Evolutionary conservation across 2,113 vertebrate species (phyloP), one percentile per base, ranked within the genome.

Genomic region (Marmota flaviventris): DNA sequence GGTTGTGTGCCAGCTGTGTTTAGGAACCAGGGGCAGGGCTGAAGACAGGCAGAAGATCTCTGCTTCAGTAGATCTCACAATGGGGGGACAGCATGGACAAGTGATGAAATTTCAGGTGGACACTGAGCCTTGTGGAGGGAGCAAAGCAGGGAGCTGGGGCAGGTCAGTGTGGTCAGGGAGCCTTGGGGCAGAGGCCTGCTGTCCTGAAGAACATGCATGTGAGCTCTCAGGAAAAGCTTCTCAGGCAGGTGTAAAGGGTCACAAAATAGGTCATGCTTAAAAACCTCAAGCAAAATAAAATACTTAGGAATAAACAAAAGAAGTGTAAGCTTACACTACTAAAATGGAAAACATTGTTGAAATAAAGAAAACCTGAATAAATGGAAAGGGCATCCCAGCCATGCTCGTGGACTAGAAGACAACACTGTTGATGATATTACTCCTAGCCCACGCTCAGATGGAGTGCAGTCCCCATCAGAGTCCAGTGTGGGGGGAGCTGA

Each of bases 391-490:
- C 8, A 48, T 13, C 51, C 51, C 14, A 11, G 22, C 61, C 5
- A 72, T 48, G 63, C 72, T 79, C 2, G 1, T 7, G 4, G 39
- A 42, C 24, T 88, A 45, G 70, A 69, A 73, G 58, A 48, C 10
- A 17, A 14, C 61, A 9, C 22, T 32, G 5, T 53, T 85, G 37
- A 63, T 51, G n/a, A 16, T 4, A 20, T 2, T 16, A 2, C 13
- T 69, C 20, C 65, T 32, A 85, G 42, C 65, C 13, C 22, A 11
- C 25, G 24, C 37, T 16, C 29, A 70, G 37, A 12, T 72, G 82
- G 5, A 16, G 14, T 22, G 4, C 4, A 12, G 3, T 18, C 37
- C 34, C 45, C 48, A 0, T 17, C 48, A 16, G 0, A 17, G 13
- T 65, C 67, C 25, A 20, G 84, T n/a, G 51, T 58, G 53, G 10